A percentile compares a stretch with the other conserved stretches of the same genome.
These are phyloP conservation scores for Hypocryptadius cinnamomeus DNA, from an alignment of 2,113 vertebrate genomes.

Conservation along the genomic window DNA sequence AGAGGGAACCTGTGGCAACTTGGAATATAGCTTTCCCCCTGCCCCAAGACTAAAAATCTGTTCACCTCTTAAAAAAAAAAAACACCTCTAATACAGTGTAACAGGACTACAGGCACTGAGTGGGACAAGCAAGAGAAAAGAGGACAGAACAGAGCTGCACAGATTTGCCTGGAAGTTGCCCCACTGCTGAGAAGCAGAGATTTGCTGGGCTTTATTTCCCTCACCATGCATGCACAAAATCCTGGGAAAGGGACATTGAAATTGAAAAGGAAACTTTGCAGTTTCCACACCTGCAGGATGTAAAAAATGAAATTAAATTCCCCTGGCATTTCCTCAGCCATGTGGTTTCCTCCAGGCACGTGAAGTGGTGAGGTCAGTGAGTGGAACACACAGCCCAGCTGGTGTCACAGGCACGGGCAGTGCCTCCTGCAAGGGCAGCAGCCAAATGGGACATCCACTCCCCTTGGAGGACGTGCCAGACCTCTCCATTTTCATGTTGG, in stretches of 20 bases:
- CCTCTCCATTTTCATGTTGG: background rate
- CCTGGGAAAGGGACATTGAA: background rate
- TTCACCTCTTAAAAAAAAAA: background rate
- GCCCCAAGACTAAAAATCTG: accelerated
- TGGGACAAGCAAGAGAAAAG: background rate
- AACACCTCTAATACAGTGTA: background rate
- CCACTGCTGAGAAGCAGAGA: background rate
- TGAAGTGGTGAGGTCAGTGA: background rate
- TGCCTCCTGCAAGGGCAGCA: background rate
- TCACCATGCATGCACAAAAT: background rate
- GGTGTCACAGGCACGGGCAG: background rate
- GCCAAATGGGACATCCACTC: background rate
- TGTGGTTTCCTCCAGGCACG: background rate
- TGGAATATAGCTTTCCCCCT: background rate
- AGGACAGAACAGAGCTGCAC: background rate
- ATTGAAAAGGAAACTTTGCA: background rate
- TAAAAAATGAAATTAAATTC: background rate
- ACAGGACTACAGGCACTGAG: background rate
- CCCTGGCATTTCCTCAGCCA: background rate
- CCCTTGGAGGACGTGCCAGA: background rate
- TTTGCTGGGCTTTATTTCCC: background rate
- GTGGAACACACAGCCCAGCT: background rate
- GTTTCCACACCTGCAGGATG: background rate
- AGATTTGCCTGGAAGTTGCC: background rate
- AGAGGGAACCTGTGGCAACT: background rate